A percentile compares a stretch with the other conserved stretches of the same genome.
Conservation (phyloP, 2,888 invertebrate genomes). For the Tenthredo notha region DNA sequence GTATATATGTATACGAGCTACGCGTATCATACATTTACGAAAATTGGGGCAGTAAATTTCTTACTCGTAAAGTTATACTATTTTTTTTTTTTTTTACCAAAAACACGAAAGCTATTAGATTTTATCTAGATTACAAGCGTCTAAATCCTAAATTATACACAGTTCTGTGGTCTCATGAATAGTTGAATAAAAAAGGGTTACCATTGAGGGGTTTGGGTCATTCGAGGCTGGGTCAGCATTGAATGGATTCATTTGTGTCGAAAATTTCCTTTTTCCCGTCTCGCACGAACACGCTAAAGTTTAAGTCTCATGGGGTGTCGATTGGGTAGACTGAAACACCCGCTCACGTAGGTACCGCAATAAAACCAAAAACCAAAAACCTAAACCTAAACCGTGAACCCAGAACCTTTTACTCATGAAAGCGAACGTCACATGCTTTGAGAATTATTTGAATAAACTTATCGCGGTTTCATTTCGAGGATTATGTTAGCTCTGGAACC, state of each 20-base stretch:
- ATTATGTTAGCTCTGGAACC: not conserved
- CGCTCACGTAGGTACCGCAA: not conserved
- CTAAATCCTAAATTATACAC: not conserved
- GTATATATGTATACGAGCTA: not conserved
- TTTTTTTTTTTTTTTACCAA: not conserved
- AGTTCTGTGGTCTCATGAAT: not conserved
- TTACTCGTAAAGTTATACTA: not conserved
- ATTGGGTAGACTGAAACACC: not conserved
- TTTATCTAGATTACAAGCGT: not conserved
- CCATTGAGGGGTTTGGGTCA: not conserved
- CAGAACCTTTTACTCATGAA: not conserved
- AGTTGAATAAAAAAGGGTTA: not conserved
- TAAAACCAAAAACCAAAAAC: constrained; percentile 1
- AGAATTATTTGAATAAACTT: constrained; percentile 33
- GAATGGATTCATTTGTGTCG: constrained; percentile 19
- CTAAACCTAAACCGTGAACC: not conserved
- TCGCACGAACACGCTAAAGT: not conserved
- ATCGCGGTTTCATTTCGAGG: constrained; percentile 2
- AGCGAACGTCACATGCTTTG: not conserved
- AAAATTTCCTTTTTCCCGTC: not conserved
- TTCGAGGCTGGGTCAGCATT: constrained; percentile 6
- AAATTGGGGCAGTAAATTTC: not conserved
- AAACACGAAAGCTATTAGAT: not conserved
- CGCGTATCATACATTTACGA: not conserved
- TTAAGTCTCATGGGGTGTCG: not conserved